Evolutionary conservation across 2,797 vertebrate genomes (phyloP).

Genomic region (Melanotaenia parkinsoni): DNA sequence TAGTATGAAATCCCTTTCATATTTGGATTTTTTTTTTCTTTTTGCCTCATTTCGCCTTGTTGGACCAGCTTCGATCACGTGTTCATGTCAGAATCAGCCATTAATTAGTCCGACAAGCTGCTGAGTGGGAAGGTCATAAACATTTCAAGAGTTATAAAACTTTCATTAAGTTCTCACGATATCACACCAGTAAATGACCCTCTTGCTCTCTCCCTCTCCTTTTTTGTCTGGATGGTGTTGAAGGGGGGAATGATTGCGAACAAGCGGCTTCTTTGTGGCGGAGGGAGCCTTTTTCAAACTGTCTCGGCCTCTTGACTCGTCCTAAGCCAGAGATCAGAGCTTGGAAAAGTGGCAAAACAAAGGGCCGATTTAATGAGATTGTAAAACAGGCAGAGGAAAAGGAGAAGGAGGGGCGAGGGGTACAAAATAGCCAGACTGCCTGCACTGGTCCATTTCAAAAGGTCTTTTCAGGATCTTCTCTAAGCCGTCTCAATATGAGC

Average conservation of each 20-base stretch:
- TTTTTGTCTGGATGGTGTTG: slow-evolving; percentile 72
- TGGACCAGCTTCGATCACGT: slow-evolving; percentile 58
- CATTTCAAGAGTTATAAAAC: slow-evolving; percentile 92
- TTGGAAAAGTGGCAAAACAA: slow-evolving; percentile 88
- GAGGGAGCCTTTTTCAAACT: slow-evolving; percentile 85
- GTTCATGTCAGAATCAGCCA: slow-evolving; percentile 66
- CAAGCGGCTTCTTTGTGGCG: slow-evolving; percentile 85
- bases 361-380: slow-evolving; percentile 88
- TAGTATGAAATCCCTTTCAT: background rate
- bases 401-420: slow-evolving; percentile 68
- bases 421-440: slow-evolving; percentile 81
- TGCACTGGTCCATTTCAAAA: slow-evolving; percentile 83
- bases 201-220: slow-evolving; percentile 67
- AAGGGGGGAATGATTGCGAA: slow-evolving; percentile 78
- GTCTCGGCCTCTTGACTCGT: slow-evolving; percentile 88
- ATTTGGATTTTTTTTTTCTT: background rate
- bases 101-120: slow-evolving; percentile 85
- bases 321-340: slow-evolving; percentile 89
- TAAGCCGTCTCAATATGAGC: slow-evolving; percentile 81
- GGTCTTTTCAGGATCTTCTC: slow-evolving; percentile 85
- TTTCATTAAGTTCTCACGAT: slow-evolving; percentile 93
- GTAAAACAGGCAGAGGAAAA: slow-evolving; percentile 83
- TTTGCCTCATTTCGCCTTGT: slow-evolving; percentile 1
- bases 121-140: slow-evolving; percentile 87
- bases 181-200: slow-evolving; percentile 84